Conservation (phyloP, 2,797 vertebrate genomes). For the Sternarchorhynchus goeldii region DNA sequence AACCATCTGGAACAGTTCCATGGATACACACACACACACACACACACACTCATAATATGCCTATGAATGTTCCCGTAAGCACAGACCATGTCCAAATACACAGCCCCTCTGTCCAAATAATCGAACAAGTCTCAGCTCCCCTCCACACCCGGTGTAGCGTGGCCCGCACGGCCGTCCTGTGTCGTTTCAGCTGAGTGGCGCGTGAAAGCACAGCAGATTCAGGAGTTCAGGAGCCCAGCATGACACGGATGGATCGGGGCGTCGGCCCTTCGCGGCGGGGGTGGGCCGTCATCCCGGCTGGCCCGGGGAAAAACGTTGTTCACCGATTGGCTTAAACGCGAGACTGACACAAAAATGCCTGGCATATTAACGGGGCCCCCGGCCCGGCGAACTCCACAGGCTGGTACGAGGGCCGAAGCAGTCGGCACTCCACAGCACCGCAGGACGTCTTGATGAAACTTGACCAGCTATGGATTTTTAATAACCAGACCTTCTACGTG, state of each 20-base stretch:
- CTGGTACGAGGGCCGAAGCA: conserved; percentile 40
- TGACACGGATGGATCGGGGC: no score
- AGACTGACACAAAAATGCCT: background rate
- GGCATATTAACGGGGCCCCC: background rate
- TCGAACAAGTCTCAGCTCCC: conserved; percentile 57
- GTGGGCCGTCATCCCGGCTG: background rate
- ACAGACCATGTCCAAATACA: conserved; percentile 31
- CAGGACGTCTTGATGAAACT: conserved; percentile 41
- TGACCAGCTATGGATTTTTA: conserved; percentile 44
- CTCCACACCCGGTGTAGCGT: conserved; percentile 52
- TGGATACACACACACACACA: conserved; percentile 42
- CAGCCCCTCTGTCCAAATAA: background rate
- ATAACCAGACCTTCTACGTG: conserved; percentile 58
- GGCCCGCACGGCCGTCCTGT: conserved; percentile 60
- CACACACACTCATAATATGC: conserved; percentile 5
- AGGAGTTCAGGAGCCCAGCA: conserved; percentile 61
- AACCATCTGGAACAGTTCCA: conserved; percentile 67
- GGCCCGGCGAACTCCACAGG: conserved; percentile 30
- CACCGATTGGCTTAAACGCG: background rate
- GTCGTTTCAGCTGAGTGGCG: conserved; percentile 60
- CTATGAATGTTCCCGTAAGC: conserved; percentile 20
- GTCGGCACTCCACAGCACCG: conserved; percentile 27
- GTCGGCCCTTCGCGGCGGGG: conserved; percentile 17
- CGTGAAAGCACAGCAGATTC: conserved; percentile 68
- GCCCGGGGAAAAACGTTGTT: background rate